Base-by-base conservation (phyloP, 2,797 vertebrate species). In the Vipera latastei region DNA sequence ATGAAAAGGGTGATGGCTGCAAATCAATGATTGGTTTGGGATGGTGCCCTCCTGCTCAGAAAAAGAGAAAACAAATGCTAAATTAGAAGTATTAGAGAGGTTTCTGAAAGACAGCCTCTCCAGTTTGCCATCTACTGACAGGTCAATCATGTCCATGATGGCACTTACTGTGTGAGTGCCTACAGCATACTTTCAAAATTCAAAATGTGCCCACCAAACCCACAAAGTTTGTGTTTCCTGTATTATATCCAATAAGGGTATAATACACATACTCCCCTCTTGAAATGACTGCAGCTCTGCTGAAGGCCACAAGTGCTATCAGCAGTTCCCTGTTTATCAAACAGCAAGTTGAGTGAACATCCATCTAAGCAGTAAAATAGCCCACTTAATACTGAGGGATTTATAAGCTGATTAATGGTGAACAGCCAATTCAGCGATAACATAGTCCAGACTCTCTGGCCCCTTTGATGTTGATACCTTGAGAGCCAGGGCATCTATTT, bases 391-490 rank as follows among this genome's bases (percentile, higher is more conserved):
- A 93, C 85, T 94, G 16, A 94, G 85, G 89, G 26, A 56, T 56
- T 85, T 85, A 87, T 87, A 91, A 61, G 53, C 61, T 96, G 95
- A 96, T 94, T 95, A 95, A 93, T 87, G 90, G 59, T 83, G 85
- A 96, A 95, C 93, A 90, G 91, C 86, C 88, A 92, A 89, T 18
- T 88, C 22, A 93, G 5, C 65, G 93, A 69, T 96, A 95, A 97
- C 85, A 91, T 4, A 93, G 25, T 95, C 95, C 96, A 96, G 95
- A 92, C 90, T 94, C 73, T 91, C 90, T 92, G 55, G 56, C 44
- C 93, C 87, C 96, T 96, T 97, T 96, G 95, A 96, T 96, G 94
- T 88, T 93, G 88, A 93, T 90, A 78, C 93, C 94, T 53, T 90
- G 94, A 93, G 96, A 95, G 95, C 2, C 86, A 95, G 95, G 86